phyloP scores from a whole-genome alignment of 2,888 invertebrate species.

The Zele albiditarsus region DNA sequence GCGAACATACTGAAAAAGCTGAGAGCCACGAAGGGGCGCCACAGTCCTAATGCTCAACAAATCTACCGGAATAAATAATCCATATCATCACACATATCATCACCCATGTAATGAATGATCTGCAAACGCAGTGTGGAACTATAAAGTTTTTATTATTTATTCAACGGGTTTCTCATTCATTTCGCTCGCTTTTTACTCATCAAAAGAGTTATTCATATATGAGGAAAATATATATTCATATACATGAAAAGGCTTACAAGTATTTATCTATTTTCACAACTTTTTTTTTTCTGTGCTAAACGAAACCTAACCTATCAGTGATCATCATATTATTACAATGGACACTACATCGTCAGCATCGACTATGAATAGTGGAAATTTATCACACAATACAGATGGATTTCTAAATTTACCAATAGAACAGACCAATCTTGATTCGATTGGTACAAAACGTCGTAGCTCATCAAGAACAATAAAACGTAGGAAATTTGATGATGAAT shows the following conservation, averaged over 20 bases:
- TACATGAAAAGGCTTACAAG: too few relatives aligned
- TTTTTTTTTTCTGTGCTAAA: background rate
- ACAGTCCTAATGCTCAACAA: too few relatives aligned
- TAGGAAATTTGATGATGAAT: conserved; percentile 96
- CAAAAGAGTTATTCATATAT: background rate
- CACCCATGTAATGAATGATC: too few relatives aligned
- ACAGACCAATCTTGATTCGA: conserved; percentile 62
- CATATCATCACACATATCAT: too few relatives aligned
- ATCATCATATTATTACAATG: conserved; percentile 49
- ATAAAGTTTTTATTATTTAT: background rate
- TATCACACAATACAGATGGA: conserved; percentile 60
- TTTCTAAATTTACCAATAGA: conserved; percentile 67
- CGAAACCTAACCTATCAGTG: background rate
- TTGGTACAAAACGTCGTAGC: conserved; percentile 75
- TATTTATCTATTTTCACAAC: background rate
- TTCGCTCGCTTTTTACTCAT: background rate
- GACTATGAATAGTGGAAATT: conserved; percentile 58
- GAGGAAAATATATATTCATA: background rate
- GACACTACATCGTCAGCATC: conserved; percentile 59
- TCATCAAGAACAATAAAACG: conserved; percentile 96
- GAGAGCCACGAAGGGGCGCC: too few relatives aligned
- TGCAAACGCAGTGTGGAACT: background rate
- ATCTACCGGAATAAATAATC: too few relatives aligned
- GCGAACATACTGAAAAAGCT: too few relatives aligned
- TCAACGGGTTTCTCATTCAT: background rate